A percentile compares a stretch with the other conserved stretches of the same genome.
phyloP scores from a whole-genome alignment of 1,140 invertebrate species.

The Magallana angulata region DNA sequence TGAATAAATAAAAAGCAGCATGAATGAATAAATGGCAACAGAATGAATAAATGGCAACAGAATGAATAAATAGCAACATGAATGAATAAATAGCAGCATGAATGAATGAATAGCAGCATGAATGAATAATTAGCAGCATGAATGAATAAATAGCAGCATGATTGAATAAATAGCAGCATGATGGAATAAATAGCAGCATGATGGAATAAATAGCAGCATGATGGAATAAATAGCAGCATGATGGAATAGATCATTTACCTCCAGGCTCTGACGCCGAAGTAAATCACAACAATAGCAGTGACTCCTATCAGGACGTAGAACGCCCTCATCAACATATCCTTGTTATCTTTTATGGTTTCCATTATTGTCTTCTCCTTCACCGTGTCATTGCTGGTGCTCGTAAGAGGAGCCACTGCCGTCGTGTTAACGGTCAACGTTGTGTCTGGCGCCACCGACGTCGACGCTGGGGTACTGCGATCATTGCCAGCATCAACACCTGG shows the following conservation, averaged over 20 bases:
- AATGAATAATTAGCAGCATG: too few relatives aligned
- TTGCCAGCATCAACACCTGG: background rate
- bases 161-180: too few relatives aligned
- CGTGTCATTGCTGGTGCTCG: background rate
- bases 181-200: too few relatives aligned
- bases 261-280: slow-evolving; percentile 22
- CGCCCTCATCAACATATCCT: slow-evolving; percentile 23
- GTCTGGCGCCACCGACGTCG: background rate
- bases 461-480: background rate
- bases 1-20: too few relatives aligned
- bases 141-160: too few relatives aligned
- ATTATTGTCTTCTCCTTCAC: background rate
- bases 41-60: too few relatives aligned
- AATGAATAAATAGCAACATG: too few relatives aligned
- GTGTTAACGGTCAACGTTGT: background rate
- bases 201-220: too few relatives aligned
- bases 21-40: too few relatives aligned
- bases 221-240: too few relatives aligned
- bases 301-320: slow-evolving; percentile 36
- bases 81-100: too few relatives aligned
- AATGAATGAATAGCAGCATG: too few relatives aligned
- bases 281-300: slow-evolving; percentile 27
- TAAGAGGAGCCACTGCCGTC: background rate
- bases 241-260: background rate
- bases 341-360: background rate